phyloP scores from a whole-genome alignment of 1,140 invertebrate species.

The Drosophila truncata region DNA sequence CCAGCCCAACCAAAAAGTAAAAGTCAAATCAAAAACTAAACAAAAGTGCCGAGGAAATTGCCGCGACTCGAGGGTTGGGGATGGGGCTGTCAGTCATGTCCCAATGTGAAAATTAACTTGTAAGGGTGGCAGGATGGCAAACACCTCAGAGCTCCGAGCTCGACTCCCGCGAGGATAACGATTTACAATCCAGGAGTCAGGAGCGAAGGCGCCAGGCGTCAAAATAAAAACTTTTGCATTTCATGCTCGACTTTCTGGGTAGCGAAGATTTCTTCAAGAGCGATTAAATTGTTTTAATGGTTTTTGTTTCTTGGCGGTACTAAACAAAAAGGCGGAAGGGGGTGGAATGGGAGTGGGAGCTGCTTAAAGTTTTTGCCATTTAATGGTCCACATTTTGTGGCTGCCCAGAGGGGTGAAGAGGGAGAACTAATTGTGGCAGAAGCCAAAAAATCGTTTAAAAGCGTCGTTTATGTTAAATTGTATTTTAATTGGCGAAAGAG shows the following conservation, averaged over 20 bases:
- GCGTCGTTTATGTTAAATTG: conserved; percentile 12
- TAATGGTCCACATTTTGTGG: conserved; percentile 63
- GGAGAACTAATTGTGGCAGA: conserved; percentile 36
- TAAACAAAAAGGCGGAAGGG: neutral
- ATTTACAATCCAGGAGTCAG: conserved; percentile 77
- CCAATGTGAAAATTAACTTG: conserved; percentile 84
- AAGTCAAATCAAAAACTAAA: conserved; percentile 83
- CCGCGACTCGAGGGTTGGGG: conserved; percentile 20
- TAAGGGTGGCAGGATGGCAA: conserved; percentile 29
- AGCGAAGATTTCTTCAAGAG: conserved; percentile 71
- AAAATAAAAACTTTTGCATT: conserved; percentile 82
- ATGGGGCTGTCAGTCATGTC: conserved; percentile 65
- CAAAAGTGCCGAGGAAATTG: conserved; percentile 76
- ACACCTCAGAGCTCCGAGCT: conserved; percentile 17
- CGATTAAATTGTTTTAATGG: conserved; percentile 84
- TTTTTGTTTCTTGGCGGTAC: conserved; percentile 62
- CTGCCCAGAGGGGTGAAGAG: conserved; percentile 7
- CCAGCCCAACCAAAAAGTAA: conserved; percentile 65
- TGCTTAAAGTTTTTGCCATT: conserved; percentile 73
- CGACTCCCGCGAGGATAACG: conserved; percentile 61
- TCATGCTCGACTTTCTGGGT: conserved; percentile 79
- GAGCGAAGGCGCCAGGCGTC: conserved; percentile 65
- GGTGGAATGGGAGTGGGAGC: neutral
- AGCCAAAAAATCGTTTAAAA: conserved; percentile 33
- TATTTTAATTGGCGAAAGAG: conserved; percentile 3